Evolutionary conservation across 2,888 invertebrate genomes (phyloP), one percentile per base, ranked within the genome.

Genomic region (Eurytoma adleriae): DNA sequence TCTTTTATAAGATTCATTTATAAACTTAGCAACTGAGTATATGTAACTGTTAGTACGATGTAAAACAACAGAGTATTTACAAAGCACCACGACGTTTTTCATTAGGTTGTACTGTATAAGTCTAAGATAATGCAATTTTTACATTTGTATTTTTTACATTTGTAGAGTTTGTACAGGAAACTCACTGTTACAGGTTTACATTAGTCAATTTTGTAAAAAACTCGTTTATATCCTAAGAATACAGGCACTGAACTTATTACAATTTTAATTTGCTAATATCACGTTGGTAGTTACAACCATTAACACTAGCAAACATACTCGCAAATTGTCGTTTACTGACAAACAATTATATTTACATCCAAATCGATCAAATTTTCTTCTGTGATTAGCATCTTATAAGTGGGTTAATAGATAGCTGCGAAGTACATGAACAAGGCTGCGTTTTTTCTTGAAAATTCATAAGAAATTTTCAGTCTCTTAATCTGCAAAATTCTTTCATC

Each of bases 1-100:
- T 52, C 40, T 61, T 69, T 52, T 61, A 50, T 12, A 27, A 54
- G 68, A 61, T 76, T 76, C 57, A 10, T 62, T 69, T 61, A 69
- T 75, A 69, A 76, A 61, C 68, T 67, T 69, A 69, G 69, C 20
- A 62, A 54, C 16, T 54, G n/a, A n/a, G 54, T 62, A 70, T 57
- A 64, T 67, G 24, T 10, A 57, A 24, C 18, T 59, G 75, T 76
- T 76, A 76, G 67, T 76, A 50, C 40, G 40, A 40, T 68, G 57
- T 68, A 52, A 52, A 76, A 76, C 75, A 76, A 76, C 52, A 20
- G 50, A 40, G 56, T 77, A 77, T 77, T 20, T 77, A 77, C 77
- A 77, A 27, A 62, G 50, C 67, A 59, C 68, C 52, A 48, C 30
- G 30, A n/a, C 14, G 20, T 64, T 30, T 59, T 16, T 50, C 50